A percentile compares a stretch with the other conserved stretches of the same genome.
Conservation (phyloP, 2,888 invertebrate genomes). For the Nomada fabriciana region DNA sequence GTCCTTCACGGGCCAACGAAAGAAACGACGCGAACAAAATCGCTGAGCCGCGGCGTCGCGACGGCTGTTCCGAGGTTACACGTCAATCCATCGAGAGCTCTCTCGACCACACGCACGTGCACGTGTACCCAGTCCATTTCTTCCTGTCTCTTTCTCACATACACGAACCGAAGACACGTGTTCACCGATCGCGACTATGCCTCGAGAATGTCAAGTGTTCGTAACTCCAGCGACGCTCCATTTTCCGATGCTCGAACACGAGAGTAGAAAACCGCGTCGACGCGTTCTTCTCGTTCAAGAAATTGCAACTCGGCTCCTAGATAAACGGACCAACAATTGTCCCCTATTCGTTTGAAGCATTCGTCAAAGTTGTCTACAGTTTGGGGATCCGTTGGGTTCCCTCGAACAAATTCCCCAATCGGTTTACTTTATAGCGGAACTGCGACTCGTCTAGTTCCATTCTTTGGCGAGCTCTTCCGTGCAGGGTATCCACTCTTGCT, state of each 20-base stretch:
- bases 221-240: not conserved
- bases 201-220: slow-evolving; percentile 8
- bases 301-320: too few relatives aligned
- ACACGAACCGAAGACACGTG: slow-evolving; percentile 26
- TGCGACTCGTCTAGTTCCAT: slow-evolving; percentile 74
- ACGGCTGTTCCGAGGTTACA: slow-evolving; percentile 18
- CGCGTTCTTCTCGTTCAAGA: too few relatives aligned
- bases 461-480: slow-evolving; percentile 80
- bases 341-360: too few relatives aligned
- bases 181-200: slow-evolving; percentile 24
- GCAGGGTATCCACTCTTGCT: slow-evolving; percentile 81
- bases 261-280: too few relatives aligned
- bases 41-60: not conserved
- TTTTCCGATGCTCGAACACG: not conserved
- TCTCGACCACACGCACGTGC: slow-evolving; percentile 23
- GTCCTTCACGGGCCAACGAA: not conserved
- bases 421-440: not conserved
- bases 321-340: too few relatives aligned
- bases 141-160: too few relatives aligned
- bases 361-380: too few relatives aligned
- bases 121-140: slow-evolving; percentile 13
- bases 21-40: slow-evolving; percentile 5
- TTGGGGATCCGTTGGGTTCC: not conserved
- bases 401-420: not conserved
- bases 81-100: slow-evolving; percentile 32